Conservation (phyloP, 2,888 invertebrate species). For the Ariolimax columbianus region DNA sequence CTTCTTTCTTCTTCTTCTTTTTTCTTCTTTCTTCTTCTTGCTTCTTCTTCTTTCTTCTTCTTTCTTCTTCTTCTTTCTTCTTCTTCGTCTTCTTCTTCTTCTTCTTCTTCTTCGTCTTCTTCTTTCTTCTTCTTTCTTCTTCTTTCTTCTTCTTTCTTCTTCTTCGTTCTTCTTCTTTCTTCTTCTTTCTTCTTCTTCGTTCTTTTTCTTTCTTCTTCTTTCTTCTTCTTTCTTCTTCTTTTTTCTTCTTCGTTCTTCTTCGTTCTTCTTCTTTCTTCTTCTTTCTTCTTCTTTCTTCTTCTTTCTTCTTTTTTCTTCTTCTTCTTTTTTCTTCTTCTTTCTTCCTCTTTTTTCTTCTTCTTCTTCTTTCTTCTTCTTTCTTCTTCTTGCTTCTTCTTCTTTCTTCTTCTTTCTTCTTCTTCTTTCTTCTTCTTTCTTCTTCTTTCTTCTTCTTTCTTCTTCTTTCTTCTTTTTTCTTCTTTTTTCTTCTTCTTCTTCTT, state of each 20-base stretch:
- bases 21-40: no score
- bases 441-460: no score
- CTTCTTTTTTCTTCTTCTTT: background rate
- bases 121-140: background rate
- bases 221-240: background rate
- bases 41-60: no score
- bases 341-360: background rate
- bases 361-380: background rate
- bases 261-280: background rate
- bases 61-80: no score
- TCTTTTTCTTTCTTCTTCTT: background rate
- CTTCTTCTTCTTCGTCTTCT: no score
- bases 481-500: background rate
- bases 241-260: no score
- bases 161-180: no score
- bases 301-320: background rate
- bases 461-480: background rate
- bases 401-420: background rate
- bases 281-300: background rate
- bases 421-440: background rate
- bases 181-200: no score
- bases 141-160: background rate
- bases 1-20: no score
- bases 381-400: no score
- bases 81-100: no score